Conservation (phyloP, 1,140 invertebrate genomes). For the Drosophila pruinosa region DNA sequence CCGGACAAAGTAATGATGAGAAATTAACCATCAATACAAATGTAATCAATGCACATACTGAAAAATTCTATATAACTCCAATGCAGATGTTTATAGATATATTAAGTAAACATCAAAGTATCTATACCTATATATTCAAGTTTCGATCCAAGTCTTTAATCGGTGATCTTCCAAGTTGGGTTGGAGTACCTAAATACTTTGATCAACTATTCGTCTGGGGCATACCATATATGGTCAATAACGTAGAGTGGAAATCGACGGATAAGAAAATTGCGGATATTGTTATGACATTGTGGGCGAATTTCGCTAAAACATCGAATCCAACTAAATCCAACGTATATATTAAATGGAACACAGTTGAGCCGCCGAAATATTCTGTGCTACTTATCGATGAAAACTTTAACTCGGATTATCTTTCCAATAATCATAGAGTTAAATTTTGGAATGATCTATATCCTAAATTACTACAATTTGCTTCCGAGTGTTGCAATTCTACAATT, state of each 20-base stretch:
- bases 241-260: slow-evolving; percentile 87
- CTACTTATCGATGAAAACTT: slow-evolving; percentile 89
- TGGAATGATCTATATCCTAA: slow-evolving; percentile 92
- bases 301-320: slow-evolving; percentile 88
- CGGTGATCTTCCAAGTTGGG: slow-evolving; percentile 88
- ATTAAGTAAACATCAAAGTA: slow-evolving; percentile 85
- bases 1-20: slow-evolving; percentile 84
- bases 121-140: slow-evolving; percentile 90
- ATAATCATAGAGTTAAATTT: slow-evolving; percentile 90
- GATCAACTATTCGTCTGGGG: slow-evolving; percentile 91
- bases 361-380: slow-evolving; percentile 85
- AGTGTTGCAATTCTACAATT: slow-evolving; percentile 86
- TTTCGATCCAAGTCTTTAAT: slow-evolving; percentile 87
- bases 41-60: slow-evolving; percentile 88
- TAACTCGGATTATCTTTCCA: slow-evolving; percentile 88
- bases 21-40: slow-evolving; percentile 83
- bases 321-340: slow-evolving; percentile 87
- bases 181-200: slow-evolving; percentile 90
- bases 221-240: slow-evolving; percentile 86
- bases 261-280: slow-evolving; percentile 90
- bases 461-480: slow-evolving; percentile 87
- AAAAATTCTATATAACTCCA: slow-evolving; percentile 89
- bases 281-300: slow-evolving; percentile 90
- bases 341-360: slow-evolving; percentile 89
- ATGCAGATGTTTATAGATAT: slow-evolving; percentile 87